phyloP scores from a whole-genome alignment of 64 coral and sea anemone genomes.

The Montipora capricornis region DNA sequence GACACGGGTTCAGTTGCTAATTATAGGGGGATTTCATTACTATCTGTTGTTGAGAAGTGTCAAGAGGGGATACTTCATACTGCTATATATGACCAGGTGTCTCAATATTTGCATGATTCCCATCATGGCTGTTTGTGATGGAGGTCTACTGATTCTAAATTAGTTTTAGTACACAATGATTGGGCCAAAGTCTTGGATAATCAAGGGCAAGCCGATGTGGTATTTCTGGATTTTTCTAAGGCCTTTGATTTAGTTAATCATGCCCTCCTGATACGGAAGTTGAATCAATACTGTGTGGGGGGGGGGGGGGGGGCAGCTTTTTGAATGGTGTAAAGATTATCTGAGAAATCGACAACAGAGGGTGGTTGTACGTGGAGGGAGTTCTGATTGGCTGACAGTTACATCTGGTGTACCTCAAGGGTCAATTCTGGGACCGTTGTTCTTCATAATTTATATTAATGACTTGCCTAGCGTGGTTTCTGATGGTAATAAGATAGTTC shows the following conservation, averaged over 20 bases:
- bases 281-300: constrained; percentile 11
- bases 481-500: constrained; percentile 16
- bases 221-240: not conserved
- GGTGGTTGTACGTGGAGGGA: constrained; percentile 36
- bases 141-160: constrained; percentile 38
- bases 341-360: constrained; percentile 48
- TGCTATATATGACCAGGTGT: not conserved
- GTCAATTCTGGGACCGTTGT: too few species aligned
- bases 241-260: too few species aligned
- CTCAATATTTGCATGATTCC: too few species aligned
- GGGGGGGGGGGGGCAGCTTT: not conserved
- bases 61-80: too few species aligned
- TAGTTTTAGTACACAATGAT: constrained; percentile 28
- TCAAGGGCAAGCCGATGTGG: constrained; percentile 22
- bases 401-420: constrained; percentile 17
- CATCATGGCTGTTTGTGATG: not conserved
- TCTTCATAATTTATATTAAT: too few species aligned
- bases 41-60: constrained; percentile 6
- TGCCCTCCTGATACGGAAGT: not conserved
- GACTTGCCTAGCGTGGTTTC: constrained; percentile 25
- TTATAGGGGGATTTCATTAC: not conserved
- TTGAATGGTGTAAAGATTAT: constrained; percentile 35
- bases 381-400: constrained; percentile 46
- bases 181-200: constrained; percentile 19
- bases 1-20: too few species aligned